Evolutionary conservation across 2,113 vertebrate species (phyloP), one percentile per base, ranked within the genome.

Genomic region (Semnornis frantzii): DNA sequence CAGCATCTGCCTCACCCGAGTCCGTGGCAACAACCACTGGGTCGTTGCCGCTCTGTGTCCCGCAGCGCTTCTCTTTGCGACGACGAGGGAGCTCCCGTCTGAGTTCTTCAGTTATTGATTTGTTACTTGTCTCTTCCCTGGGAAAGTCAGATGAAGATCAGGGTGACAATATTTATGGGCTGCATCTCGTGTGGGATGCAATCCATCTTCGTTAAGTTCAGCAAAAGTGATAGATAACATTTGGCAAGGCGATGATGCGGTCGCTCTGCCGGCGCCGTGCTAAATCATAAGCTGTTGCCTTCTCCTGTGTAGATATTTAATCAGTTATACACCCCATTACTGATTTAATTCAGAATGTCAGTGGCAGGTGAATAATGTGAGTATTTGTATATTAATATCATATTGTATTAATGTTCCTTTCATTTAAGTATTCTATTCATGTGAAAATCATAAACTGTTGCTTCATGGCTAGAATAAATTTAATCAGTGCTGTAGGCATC

Each of bases 171-270:
- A 97, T 98, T 98, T 98, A 98, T 97, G 97, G 97, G 96, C 96
- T 95, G 93, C 95, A 94, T 97, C 97, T 98, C 97, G 89, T 97
- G 97, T 82, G 66, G 96, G 93, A 96, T 86, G 89, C 95, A 97
- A 98, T 98, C 98, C 46, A 92, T 98, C 98, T 98, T 98, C 69
- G 97, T 98, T 98, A 98, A 97, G 91, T 97, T 97, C 98, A 96
- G 97, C 97, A 98, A 98, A 98, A 97, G 97, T 98, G 98, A 98
- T 98, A 98, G 97, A 98, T 98, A 90, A 96, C 95, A 76, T 97
- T 98, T 98, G 97, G 98, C 97, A 98, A 97, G 24, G 85, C 97
- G 98, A 98, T 98, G 97, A 98, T 98, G 96, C 95, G 97, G 98
- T 98, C 97, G 82, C 92, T 97, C 97, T 98, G 95, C 85, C 97